phyloP scores from a whole-genome alignment of 2,797 vertebrate species.

The Sebastes hubbsi region DNA sequence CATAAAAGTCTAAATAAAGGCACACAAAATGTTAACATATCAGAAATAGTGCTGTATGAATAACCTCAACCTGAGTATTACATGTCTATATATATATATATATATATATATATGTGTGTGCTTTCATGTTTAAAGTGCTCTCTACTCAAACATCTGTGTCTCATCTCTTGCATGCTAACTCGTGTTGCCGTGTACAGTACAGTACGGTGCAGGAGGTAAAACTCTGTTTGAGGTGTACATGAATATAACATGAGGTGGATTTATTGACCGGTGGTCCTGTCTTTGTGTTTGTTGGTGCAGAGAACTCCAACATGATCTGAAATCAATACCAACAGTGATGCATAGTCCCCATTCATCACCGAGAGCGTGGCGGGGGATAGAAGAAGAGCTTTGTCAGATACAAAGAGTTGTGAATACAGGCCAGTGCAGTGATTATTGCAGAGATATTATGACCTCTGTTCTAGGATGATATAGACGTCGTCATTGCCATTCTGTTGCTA shows the following conservation, averaged over 20 bases:
- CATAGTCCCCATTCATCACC: constrained; percentile 50
- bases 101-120: background rate
- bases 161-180: background rate
- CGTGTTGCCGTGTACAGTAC: background rate
- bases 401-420: background rate
- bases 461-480: background rate
- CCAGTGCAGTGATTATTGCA: constrained; percentile 9
- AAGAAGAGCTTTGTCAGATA: constrained; percentile 5
- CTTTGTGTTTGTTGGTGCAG: constrained; percentile 67
- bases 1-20: background rate
- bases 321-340: constrained; percentile 54
- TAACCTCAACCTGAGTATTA: background rate
- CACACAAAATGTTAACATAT: background rate
- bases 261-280: constrained; percentile 60
- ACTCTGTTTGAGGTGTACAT: constrained; percentile 58
- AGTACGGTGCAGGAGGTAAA: constrained; percentile 45
- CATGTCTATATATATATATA: background rate
- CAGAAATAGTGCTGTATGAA: background rate
- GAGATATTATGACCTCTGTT: background rate
- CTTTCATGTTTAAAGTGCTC: background rate
- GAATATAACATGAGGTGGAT: constrained; percentile 74
- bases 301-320: constrained; percentile 60
- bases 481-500: background rate
- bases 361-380: background rate
- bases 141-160: background rate